phyloP scores from a whole-genome alignment of 2,888 invertebrate genomes.

The Emmelina monodactyla region DNA sequence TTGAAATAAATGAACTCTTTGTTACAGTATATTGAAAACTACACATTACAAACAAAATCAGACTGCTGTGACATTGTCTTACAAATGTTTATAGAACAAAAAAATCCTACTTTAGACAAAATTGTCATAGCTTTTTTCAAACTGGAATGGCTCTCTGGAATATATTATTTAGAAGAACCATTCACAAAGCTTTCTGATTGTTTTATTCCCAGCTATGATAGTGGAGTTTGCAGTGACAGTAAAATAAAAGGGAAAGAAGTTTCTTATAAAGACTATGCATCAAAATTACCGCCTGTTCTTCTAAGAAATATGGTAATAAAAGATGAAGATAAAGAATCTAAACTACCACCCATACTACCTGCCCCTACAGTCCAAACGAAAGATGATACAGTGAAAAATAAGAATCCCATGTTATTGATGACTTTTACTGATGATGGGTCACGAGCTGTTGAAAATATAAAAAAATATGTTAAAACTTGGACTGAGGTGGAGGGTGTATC shows the following conservation, averaged over 20 bases:
- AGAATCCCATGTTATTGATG: conserved; percentile 47
- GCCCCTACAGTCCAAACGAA: conserved; percentile 21
- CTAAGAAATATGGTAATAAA: conserved; percentile 33
- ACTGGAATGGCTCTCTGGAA: conserved; percentile 58
- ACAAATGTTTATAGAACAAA: conserved; percentile 57
- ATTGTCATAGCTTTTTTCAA: conserved; percentile 52
- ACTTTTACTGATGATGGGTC: conserved; percentile 64
- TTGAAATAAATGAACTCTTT: conserved; percentile 7
- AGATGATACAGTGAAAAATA: conserved; percentile 26
- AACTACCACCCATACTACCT: conserved; percentile 21
- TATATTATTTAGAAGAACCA: conserved; percentile 52
- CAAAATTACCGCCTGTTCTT: conserved; percentile 47
- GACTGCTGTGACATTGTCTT: conserved; percentile 61
- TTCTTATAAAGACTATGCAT: conserved; percentile 32
- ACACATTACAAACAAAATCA: conserved; percentile 60
- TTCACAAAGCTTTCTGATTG: conserved; percentile 38
- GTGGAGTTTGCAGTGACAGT: conserved; percentile 47
- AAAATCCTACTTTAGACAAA: conserved; percentile 61
- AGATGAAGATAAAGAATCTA: conserved; percentile 30
- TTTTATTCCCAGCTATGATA: conserved; percentile 49
- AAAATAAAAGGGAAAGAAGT: conserved; percentile 42
- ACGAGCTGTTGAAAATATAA: conserved; percentile 48
- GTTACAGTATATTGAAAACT: conserved; percentile 60
- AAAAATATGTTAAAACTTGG: conserved; percentile 53
- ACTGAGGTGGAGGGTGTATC: conserved; percentile 37